Base-by-base conservation (phyloP, 2,113 vertebrate species). In the Ursus arctos region DNA sequence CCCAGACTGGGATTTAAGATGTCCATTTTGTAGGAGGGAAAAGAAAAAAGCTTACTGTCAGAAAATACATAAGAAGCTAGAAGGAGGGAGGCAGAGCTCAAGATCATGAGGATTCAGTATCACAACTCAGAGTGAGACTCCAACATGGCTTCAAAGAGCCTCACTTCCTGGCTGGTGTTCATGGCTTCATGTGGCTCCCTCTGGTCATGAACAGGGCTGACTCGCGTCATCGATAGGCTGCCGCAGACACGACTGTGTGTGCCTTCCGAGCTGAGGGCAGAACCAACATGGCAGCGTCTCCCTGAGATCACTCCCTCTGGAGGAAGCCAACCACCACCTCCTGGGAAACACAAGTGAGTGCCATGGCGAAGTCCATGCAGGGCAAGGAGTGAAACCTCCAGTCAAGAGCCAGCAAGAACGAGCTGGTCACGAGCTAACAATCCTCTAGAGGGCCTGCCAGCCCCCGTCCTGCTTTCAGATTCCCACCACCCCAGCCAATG, bases 181-280 rank as follows among this genome's bases (percentile, higher is more conserved):
- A 12, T 4, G 53, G 16, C 13, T 89, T 24, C 57, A 24, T 33
- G 2, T 63, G 10, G 36, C 26, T 55, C 22, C 33, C 9, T 76
- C 49, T 21, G 40, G 31, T 12, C 26, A 28, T 0, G 3, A 28
- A 40, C 2, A n/a, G 22, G 28, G 9, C 33, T 61, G 15, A 91
- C 15, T 4, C 33, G 53, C 13, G 1, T 65, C 19, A 47, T 3
- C 11, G 16, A 7, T 0, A 87, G 15, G 31, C 7, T 28, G 5
- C 2, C 49, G 5, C 10, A 26, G 65, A 95, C 77, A 63, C 5
- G 3, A 55, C 4, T 1, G 33, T 0, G 6, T 36, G 2, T 28
- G 33, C 12, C 49, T 92, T 84, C 76, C 4, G 7, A 59, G 19
- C 15, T 18, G 10, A 82, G 31, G 13, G 53, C 51, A 36, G 3